These are phyloP conservation scores for Fundulus diaphanus DNA, from an alignment of 2,797 vertebrate genomes.

Conservation along the genomic window DNA sequence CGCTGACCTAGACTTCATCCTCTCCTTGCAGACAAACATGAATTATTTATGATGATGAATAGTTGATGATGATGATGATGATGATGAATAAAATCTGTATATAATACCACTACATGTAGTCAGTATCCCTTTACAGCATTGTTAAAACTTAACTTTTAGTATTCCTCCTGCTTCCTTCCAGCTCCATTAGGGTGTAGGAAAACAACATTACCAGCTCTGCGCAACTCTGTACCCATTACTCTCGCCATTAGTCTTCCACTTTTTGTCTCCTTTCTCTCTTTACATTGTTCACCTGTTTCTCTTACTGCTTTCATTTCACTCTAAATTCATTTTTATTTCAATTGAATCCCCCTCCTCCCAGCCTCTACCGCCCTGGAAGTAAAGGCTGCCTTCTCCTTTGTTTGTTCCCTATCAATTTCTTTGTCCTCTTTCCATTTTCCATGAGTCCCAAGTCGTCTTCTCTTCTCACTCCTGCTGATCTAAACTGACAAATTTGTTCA, in stretches of 20 bases:
- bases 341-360: constrained; percentile 26
- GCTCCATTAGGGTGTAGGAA: not conserved
- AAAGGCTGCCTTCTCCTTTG: constrained; percentile 7
- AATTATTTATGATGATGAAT: not conserved
- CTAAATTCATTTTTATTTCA: constrained; percentile 16
- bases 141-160: constrained; percentile 13
- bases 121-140: constrained; percentile 10
- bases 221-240: constrained; percentile 19
- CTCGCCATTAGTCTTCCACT: constrained; percentile 7
- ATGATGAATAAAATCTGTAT: not conserved
- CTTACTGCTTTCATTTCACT: constrained; percentile 21
- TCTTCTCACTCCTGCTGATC: constrained; percentile 59
- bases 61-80: too few species aligned
- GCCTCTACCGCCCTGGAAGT: constrained; percentile 17
- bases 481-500: constrained; percentile 62
- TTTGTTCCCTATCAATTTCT: constrained; percentile 7
- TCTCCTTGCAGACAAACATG: not conserved
- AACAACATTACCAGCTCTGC: not conserved
- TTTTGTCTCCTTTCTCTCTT: constrained; percentile 4
- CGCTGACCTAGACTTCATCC: not conserved
- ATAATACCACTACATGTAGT: not conserved
- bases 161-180: constrained; percentile 8
- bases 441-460: constrained; percentile 3
- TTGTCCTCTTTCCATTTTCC: constrained; percentile 9
- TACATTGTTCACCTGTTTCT: constrained; percentile 18